phyloP scores from a whole-genome alignment of 2,888 invertebrate genomes.

The Leptopterna dolabrata region DNA sequence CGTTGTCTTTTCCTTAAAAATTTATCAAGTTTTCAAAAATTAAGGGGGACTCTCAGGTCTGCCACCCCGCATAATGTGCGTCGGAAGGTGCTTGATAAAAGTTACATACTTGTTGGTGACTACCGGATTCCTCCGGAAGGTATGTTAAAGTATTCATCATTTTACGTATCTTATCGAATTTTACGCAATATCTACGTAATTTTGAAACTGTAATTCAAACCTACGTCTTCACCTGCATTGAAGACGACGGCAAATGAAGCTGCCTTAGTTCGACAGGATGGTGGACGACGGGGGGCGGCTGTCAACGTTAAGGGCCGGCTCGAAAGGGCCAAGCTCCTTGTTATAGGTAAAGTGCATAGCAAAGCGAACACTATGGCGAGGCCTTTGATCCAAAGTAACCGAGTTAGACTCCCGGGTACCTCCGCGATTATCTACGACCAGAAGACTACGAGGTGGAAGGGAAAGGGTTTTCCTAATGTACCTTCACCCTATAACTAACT shows the following conservation, averaged over 20 bases:
- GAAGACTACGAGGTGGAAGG: not conserved
- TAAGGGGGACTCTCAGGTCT: too few species aligned
- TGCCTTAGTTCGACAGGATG: not conserved
- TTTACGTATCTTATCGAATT: too few species aligned
- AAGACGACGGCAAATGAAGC: not conserved
- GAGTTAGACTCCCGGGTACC: slow-evolving; percentile 18
- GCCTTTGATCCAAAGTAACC: slow-evolving; percentile 45
- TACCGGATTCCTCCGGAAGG: too few species aligned
- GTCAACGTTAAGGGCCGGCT: not conserved
- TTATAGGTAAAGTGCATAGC: slow-evolving; percentile 50
- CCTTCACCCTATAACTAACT: slow-evolving; percentile 33
- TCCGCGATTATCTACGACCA: slow-evolving; percentile 41
- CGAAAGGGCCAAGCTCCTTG: slow-evolving; percentile 5
- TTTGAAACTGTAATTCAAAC: not conserved
- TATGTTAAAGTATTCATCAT: too few species aligned
- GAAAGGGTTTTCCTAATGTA: slow-evolving; percentile 40
- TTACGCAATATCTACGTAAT: not conserved
- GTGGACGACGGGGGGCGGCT: not conserved
- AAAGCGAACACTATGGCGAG: slow-evolving; percentile 21
- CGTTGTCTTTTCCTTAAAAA: too few species aligned
- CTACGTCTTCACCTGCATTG: not conserved
- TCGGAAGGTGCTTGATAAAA: too few species aligned
- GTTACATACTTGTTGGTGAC: too few species aligned
- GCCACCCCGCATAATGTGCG: too few species aligned
- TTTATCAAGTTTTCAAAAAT: too few species aligned